Conservation (phyloP, 2,113 vertebrate species). For the Phoxinus phoxinus region DNA sequence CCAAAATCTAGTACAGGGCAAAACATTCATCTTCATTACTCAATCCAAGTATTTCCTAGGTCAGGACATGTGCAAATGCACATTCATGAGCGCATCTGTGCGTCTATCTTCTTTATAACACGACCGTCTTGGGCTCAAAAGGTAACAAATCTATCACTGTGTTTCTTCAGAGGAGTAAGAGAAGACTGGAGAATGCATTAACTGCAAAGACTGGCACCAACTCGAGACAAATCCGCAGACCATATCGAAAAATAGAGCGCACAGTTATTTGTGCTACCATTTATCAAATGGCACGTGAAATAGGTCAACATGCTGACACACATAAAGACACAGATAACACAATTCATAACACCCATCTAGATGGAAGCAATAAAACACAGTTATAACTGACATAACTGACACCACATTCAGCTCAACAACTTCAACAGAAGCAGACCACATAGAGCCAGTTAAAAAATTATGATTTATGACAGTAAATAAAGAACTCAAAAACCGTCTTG, state of each 20-base stretch:
- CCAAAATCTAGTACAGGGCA: conserved; percentile 37
- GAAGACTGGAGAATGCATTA: conserved; percentile 51
- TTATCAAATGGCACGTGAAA: conserved; percentile 17
- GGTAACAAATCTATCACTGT: conserved; percentile 43
- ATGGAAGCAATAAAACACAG: neutral
- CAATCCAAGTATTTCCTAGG: conserved; percentile 55
- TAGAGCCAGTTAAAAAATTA: neutral
- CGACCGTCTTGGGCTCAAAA: conserved; percentile 21
- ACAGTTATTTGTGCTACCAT: conserved; percentile 6
- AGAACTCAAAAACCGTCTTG: neutral
- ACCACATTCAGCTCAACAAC: conserved; percentile 5
- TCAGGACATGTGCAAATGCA: neutral
- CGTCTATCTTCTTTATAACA: conserved; percentile 49
- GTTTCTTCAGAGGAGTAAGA: conserved; percentile 32
- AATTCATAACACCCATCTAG: conserved; percentile 3
- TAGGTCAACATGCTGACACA: neutral
- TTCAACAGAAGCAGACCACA: conserved; percentile 15
- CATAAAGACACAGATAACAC: neutral
- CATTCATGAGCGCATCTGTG: neutral
- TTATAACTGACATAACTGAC: neutral
- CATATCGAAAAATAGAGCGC: conserved; percentile 37
- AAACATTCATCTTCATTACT: conserved; percentile 61
- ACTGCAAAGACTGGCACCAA: conserved; percentile 41
- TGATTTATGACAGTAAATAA: neutral
- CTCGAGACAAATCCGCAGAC: conserved; percentile 54